Evolutionary conservation across 64 coral and sea anemone genomes (phyloP).

Genomic region (Pocillopora damicornis): DNA sequence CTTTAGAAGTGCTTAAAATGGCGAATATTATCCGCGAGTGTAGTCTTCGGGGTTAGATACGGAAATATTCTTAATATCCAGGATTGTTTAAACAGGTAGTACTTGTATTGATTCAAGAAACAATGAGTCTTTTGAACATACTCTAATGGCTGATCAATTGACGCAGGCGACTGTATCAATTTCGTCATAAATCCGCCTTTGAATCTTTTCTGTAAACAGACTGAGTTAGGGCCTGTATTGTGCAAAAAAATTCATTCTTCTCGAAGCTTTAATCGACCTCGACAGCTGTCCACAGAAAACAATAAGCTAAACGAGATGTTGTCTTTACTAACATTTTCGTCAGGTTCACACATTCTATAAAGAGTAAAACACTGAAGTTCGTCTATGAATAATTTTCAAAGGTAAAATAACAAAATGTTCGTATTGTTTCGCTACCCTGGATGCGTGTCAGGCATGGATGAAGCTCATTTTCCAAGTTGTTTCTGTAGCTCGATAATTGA

Average conservation of each 20-base stretch:
- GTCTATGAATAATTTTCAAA: no score
- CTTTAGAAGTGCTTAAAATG: neutral
- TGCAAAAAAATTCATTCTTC: neutral
- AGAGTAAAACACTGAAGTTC: neutral
- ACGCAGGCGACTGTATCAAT: neutral
- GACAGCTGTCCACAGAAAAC: no score
- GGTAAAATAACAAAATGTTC: no score
- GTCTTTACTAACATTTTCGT: neutral
- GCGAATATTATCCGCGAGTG: neutral
- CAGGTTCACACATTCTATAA: neutral
- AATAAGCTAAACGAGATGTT: neutral
- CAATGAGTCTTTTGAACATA: neutral
- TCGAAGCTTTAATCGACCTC: no score
- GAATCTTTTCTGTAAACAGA: neutral
- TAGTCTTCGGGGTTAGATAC: neutral
- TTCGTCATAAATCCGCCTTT: neutral
- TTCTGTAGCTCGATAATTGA: no score
- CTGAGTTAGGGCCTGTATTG: neutral
- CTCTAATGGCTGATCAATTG: neutral
- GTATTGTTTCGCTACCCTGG: no score
- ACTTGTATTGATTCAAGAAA: neutral
- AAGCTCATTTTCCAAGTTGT: no score
- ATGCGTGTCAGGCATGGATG: no score
- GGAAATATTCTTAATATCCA: neutral
- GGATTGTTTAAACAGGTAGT: neutral